Evolutionary conservation across 2,113 vertebrate genomes (phyloP).

Genomic region (Xiphorhynchus elegans): DNA sequence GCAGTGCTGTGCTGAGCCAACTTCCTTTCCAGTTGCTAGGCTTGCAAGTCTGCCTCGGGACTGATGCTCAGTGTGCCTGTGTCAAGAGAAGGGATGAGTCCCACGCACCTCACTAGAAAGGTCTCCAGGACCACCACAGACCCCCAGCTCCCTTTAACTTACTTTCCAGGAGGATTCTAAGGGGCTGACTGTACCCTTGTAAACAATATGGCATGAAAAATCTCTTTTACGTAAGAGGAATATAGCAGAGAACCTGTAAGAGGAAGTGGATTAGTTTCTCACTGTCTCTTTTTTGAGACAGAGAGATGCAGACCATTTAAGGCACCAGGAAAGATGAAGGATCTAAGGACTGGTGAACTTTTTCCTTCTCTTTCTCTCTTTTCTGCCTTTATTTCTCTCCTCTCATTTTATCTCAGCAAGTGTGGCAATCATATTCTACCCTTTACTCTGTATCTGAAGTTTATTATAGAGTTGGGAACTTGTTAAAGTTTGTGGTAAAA

Average conservation of each 20-base stretch:
- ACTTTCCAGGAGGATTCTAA: not conserved
- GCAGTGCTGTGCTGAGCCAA: not conserved
- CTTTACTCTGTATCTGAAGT: not conserved
- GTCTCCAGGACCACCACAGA: not conserved
- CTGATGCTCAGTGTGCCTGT: not conserved
- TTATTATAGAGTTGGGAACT: not conserved
- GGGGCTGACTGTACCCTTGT: not conserved
- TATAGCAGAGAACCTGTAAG: not conserved
- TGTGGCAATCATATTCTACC: not conserved
- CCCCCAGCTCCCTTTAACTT: fast-evolving
- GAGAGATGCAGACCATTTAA: not conserved
- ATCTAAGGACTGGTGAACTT: not conserved
- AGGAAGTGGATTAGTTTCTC: not conserved
- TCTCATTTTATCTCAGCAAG: not conserved
- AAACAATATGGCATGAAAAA: fast-evolving
- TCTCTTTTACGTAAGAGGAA: not conserved
- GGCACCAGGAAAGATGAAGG: not conserved
- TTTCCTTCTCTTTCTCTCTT: not conserved
- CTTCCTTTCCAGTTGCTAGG: not conserved
- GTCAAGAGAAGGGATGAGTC: not conserved
- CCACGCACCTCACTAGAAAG: not conserved
- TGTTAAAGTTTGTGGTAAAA: not conserved
- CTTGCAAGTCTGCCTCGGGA: fast-evolving
- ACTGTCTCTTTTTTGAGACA: not conserved
- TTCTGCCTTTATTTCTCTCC: not conserved